These are phyloP conservation scores for Amyelois transitella DNA, from an alignment of 1,140 invertebrate genomes.

Conservation along the genomic window DNA sequence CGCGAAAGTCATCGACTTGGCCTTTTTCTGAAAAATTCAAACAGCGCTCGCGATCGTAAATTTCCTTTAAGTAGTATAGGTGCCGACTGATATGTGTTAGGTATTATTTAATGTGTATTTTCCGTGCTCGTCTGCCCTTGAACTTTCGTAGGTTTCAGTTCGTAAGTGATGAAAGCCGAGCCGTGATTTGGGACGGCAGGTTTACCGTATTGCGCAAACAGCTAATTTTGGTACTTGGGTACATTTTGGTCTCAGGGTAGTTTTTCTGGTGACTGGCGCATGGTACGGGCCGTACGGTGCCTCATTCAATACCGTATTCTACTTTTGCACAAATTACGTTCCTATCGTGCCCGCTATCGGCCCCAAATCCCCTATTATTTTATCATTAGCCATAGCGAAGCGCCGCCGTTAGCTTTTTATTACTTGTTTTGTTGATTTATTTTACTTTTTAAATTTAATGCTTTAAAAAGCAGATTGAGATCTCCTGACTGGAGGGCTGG, in stretches of 20 bases:
- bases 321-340: conserved; percentile 71
- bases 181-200: conserved; percentile 35
- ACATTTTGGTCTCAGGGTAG: conserved; percentile 58
- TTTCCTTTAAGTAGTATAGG: conserved; percentile 40
- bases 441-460: no score
- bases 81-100: conserved; percentile 34
- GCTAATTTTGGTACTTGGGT: conserved; percentile 28
- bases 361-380: conserved; percentile 69
- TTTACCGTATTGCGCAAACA: conserved; percentile 20
- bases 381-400: conserved; percentile 68
- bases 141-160: conserved; percentile 15
- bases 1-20: conserved; percentile 53
- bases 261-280: conserved; percentile 57
- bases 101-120: conserved; percentile 14
- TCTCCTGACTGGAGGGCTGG: no score
- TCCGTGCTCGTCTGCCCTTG: conserved; percentile 16
- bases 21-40: conserved; percentile 34
- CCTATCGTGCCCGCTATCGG: conserved; percentile 65
- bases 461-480: no score
- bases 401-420: conserved; percentile 37
- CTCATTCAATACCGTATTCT: conserved; percentile 44
- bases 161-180: conserved; percentile 31
- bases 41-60: conserved; percentile 39
- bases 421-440: conserved; percentile 27
- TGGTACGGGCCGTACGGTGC: conserved; percentile 53